Evolutionary conservation across 2,113 vertebrate species (phyloP), one percentile per base, ranked within the genome.

Genomic region (Herpailurus yagouaroundi): DNA sequence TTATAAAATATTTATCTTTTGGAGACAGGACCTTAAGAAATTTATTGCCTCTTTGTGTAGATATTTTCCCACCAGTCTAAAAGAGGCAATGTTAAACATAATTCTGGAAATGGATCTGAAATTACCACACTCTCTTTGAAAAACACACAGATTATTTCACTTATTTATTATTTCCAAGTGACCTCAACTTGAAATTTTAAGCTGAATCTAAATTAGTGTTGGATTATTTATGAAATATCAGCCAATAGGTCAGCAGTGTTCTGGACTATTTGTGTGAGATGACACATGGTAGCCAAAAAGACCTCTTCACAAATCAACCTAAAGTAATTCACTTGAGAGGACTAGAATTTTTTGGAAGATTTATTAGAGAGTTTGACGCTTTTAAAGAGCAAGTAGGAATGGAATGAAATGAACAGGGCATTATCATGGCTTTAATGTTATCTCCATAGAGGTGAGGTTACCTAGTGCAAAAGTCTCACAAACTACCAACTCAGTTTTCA

Each of bases 1-100:
- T 73, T 73, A 87, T 41, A 64, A 96, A 97, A 93, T 94, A 80
- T 77, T 94, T 89, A 66, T 91, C 23, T 80, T 63, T 91, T 50
- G 19, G 38, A 97, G 3, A 89, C 1, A 91, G 29, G 16, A 33
- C 18, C 60, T 86, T 83, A 60, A 63, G 25, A 91, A 95, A 85
- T 64, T 7, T 73, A 25, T 64, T 93, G 5, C 21, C 5, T 94
- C 25, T 33, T 84, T 81, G 13, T 93, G 45, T 52, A 73, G n/a
- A 21, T 96, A 77, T 85, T 93, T 89, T 48, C 73, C 36, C 48
- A 60, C 27, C 7, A n/a, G 13, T 85, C 6, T 89, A 55, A 77
- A 48, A 38, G 16, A 96, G 29, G 6, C 7, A 10, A 2, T 57
- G 4, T 94, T 97, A 82, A 80, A 93, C 16, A 45, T 86, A 64